Evolutionary conservation across 1,140 invertebrate genomes (phyloP).

Genomic region (Marisa cornuarietis): DNA sequence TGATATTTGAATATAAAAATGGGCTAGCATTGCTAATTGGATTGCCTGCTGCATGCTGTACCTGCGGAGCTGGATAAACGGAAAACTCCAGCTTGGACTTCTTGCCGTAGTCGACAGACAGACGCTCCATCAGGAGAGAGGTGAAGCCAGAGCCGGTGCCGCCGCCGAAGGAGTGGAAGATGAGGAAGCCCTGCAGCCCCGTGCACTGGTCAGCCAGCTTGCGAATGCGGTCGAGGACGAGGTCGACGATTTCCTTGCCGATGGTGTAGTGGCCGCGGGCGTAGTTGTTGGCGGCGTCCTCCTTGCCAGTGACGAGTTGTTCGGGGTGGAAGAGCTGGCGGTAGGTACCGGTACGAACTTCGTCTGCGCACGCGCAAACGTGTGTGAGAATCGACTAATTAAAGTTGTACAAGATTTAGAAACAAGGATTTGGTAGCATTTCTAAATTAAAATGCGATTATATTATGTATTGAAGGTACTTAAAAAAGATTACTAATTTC

Average conservation of each 20-base stretch:
- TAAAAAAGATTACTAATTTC: background rate
- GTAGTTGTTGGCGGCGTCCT: slow-evolving; percentile 76
- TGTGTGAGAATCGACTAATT: background rate
- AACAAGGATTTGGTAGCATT: background rate
- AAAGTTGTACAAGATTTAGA: too few relatives aligned
- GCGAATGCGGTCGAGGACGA: slow-evolving; percentile 61
- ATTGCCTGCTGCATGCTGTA: slow-evolving; percentile 37
- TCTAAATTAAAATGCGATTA: too few relatives aligned
- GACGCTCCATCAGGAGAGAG: slow-evolving; percentile 86
- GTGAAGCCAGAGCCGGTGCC: slow-evolving; percentile 91
- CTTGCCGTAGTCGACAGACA: slow-evolving; percentile 89
- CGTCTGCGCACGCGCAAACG: slow-evolving; percentile 67
- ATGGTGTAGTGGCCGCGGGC: slow-evolving; percentile 65
- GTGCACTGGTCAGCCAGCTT: slow-evolving; percentile 48
- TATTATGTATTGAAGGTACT: background rate
- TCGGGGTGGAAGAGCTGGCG: slow-evolving; percentile 42
- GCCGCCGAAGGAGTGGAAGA: slow-evolving; percentile 71
- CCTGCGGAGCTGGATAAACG: slow-evolving; percentile 90
- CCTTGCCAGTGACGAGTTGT: slow-evolving; percentile 73
- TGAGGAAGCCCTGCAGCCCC: slow-evolving; percentile 67
- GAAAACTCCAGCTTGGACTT: slow-evolving; percentile 90
- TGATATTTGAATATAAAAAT: too few relatives aligned
- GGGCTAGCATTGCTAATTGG: background rate
- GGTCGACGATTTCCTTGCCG: slow-evolving; percentile 65
- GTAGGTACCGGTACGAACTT: slow-evolving; percentile 47